These are phyloP conservation scores for Heliconius hortense DNA, from an alignment of 2,888 invertebrate species.

Conservation along the genomic window DNA sequence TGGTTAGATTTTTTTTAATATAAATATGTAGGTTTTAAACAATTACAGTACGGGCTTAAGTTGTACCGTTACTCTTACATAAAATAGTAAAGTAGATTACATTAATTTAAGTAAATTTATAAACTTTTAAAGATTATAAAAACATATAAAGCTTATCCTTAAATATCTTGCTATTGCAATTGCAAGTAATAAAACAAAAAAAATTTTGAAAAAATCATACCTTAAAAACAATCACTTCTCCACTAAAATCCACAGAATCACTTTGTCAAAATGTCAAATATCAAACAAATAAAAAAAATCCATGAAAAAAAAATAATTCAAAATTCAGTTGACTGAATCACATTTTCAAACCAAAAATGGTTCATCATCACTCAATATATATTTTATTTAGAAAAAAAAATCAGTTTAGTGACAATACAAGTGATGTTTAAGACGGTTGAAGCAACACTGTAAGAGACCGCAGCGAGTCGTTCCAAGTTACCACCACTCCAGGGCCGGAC, in stretches of 20 bases:
- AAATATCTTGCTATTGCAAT: background rate
- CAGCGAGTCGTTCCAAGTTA: background rate
- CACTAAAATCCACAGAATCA: slow-evolving; percentile 43
- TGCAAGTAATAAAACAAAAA: background rate
- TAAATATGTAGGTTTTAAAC: too few relatives aligned
- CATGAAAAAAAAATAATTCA: slow-evolving; percentile 43
- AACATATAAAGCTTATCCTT: background rate
- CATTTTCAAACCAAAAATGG: slow-evolving; percentile 78
- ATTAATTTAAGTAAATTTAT: background rate
- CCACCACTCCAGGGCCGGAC: slow-evolving; percentile 15
- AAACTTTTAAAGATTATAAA: background rate
- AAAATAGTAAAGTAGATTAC: too few relatives aligned
- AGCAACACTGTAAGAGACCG: slow-evolving; percentile 18
- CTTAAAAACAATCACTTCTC: slow-evolving; percentile 38
- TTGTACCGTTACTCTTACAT: too few relatives aligned
- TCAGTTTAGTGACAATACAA: slow-evolving; percentile 15
- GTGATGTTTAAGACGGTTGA: slow-evolving; percentile 18
- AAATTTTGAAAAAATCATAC: slow-evolving; percentile 13
- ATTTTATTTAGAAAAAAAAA: background rate
- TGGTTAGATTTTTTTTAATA: too few relatives aligned
- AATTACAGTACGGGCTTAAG: too few relatives aligned
- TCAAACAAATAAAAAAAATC: slow-evolving; percentile 40
- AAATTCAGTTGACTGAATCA: slow-evolving; percentile 66
- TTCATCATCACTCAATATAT: slow-evolving; percentile 56
- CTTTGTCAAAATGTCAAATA: slow-evolving; percentile 28